Evolutionary conservation across 1,140 invertebrate species (phyloP), one percentile per base, ranked within the genome.

Genomic region (Psix sp.): DNA sequence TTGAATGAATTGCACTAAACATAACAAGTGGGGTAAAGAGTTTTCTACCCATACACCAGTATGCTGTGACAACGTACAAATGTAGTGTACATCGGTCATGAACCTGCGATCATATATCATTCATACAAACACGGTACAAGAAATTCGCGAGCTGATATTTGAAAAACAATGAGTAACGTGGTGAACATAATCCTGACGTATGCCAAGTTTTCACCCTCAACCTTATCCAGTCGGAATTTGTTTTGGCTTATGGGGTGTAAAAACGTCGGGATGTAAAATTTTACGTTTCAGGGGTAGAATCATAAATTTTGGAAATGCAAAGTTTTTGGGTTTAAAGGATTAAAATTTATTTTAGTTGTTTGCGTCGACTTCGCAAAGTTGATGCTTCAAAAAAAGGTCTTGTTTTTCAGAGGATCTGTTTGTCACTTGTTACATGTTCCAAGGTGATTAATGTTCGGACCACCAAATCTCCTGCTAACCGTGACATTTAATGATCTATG

Each of bases 271-370:
- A 20, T 10, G 33, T 7, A 21, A 29, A 39, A 45, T 38, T 45
- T 24, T n/a, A n/a, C 40, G 39, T n/a, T 36, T 26, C 40, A 16
- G 18, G 42, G 14, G 18, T 20, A 35, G 40, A 20, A 14, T 49
- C 45, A 16, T 49, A 62, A 62, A 62, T 62, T 62, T 42, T 4
- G n/a, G 9, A 20, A 33, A 49, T 20, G 29, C 16, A 9, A 49
- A 62, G 20, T 59, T 46, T 39, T 45, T 33, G 33, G 33, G 35
- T 46, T 14, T 6, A n/a, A 13, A 11, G 20, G 36, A 62, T 62
- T 62, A 46, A 62, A 62, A 62, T 62, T 51, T 62, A 62, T 62
- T 62, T 35, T 33, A 62, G 36, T 43, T 39, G 38, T 51, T 51
- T 43, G 38, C 38, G 36, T 17, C 26, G 29, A 42, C 21, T 62